Conservation (phyloP, 2,888 invertebrate species). For the Archaeoteleia sp. region DNA sequence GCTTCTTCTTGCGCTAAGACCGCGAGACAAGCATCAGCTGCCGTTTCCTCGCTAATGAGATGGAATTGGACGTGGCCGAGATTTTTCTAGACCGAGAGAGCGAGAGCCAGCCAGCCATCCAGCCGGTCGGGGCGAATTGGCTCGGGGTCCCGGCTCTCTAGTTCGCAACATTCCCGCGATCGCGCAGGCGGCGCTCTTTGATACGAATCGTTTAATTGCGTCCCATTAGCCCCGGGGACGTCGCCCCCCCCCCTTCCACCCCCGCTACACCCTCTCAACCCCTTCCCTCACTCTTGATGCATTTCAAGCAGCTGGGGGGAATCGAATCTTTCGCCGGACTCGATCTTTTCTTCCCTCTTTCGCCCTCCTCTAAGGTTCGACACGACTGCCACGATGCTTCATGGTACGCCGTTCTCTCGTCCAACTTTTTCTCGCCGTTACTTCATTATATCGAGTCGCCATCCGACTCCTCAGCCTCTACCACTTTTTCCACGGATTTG, state of each 20-base stretch:
- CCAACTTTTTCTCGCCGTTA: constrained; percentile 73
- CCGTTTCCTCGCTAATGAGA: constrained; percentile 75
- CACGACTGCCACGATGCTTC: constrained; percentile 53
- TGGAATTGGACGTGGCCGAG: constrained; percentile 75
- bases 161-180: constrained; percentile 73
- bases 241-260: constrained; percentile 53
- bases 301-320: constrained; percentile 26
- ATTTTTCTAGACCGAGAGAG: constrained; percentile 72
- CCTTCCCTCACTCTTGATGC: no score
- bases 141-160: constrained; percentile 58
- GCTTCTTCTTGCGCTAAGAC: constrained; percentile 72
- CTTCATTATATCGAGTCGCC: constrained; percentile 64
- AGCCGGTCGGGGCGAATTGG: constrained; percentile 54
- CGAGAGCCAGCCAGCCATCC: constrained; percentile 53
- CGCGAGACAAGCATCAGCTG: constrained; percentile 74
- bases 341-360: constrained; percentile 8
- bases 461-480: constrained; percentile 57
- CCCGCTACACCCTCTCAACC: no score
- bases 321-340: constrained; percentile 33
- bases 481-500: constrained; percentile 65
- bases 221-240: constrained; percentile 72
- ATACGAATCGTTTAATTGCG: constrained; percentile 75
- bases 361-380: constrained; percentile 9
- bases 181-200: constrained; percentile 73
- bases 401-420: constrained; percentile 61